Evolutionary conservation across 2,888 invertebrate species (phyloP), one percentile per base, ranked within the genome.

Genomic region (Tachina lurida): DNA sequence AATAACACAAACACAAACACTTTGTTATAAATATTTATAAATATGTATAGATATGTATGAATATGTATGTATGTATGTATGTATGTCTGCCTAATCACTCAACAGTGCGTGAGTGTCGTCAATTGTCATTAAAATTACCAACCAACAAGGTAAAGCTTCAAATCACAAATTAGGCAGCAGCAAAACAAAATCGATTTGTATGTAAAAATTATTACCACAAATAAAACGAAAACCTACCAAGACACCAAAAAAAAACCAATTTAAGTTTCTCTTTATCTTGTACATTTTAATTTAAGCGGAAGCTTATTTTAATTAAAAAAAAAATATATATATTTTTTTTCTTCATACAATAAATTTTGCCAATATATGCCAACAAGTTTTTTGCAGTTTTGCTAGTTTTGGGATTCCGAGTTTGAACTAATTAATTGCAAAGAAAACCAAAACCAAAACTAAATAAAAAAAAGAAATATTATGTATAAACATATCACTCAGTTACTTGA

Each of bases 331-430:
- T 58, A 62, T 49, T 19, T 56, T 73, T 49, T 58, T 65, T 58
- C 47, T 80, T 60, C 22, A 47, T 52, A 43, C 52, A 80, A 62
- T 41, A 45, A 70, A 67, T 71, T 67, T 56, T 73, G 71, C 73
- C 77, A 76, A 84, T 77, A 77, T 83, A 47, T 77, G 77, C 77
- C 77, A 77, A 83, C 83, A 54, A 54, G 52, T 71, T 73, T 77
- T 19, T 68, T 54, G 54, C n/a, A 54, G 58, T 65, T 62, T 65
- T 41, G 12, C 56, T 45, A 1, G 15, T 67, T 68, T 58, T 62
- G 62, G 10, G n/a, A 85, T 70, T 81, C 81, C 74, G 78, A 65
- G 68, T 85, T 85, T 78, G 58, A 78, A 58, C 82, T 85, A 75
- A 85, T 85, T 82, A 85, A 82, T 81, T 85, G 41, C 12, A 62